Conservation (phyloP, 2,113 vertebrate genomes). For the Lepus timidus region DNA sequence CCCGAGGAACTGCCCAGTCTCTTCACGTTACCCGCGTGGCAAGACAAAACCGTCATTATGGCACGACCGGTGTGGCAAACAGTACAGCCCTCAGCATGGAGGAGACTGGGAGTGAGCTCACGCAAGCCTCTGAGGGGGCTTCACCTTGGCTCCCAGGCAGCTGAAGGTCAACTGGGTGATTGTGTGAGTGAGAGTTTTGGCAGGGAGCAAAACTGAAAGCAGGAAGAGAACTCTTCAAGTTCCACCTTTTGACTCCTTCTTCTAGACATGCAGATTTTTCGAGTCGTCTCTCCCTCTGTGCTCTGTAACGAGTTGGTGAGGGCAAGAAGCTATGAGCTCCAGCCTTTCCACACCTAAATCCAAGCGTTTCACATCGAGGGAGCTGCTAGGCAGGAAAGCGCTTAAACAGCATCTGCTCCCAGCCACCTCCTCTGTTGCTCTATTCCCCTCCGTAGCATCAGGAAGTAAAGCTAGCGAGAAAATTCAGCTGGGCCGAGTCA, state of each 20-base stretch:
- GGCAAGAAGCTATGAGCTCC: neutral
- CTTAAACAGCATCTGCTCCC: constrained; percentile 65
- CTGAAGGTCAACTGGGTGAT: neutral
- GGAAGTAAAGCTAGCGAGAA: constrained; percentile 73
- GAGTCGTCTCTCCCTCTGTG: neutral
- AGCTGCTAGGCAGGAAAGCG: constrained; percentile 68
- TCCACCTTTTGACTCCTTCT: neutral
- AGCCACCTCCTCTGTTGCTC: constrained; percentile 65
- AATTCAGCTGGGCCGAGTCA: constrained; percentile 9
- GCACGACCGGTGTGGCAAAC: neutral
- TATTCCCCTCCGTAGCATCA: constrained; percentile 48
- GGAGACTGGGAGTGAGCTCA: neutral
- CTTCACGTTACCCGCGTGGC: neutral
- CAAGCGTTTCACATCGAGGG: constrained; percentile 58
- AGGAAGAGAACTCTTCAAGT: neutral
- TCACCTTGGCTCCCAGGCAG: neutral
- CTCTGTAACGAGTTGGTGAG: constrained; percentile 6
- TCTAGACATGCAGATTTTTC: neutral
- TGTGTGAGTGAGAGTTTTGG: neutral
- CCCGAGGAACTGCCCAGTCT: constrained; percentile 36
- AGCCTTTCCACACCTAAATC: neutral
- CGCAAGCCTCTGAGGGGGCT: neutral
- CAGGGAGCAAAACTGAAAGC: constrained; percentile 15
- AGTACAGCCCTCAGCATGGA: neutral
- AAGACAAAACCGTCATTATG: constrained; percentile 30